phyloP scores from a whole-genome alignment of 1,140 invertebrate genomes.

The Daktulosphaira vitifoliae region DNA sequence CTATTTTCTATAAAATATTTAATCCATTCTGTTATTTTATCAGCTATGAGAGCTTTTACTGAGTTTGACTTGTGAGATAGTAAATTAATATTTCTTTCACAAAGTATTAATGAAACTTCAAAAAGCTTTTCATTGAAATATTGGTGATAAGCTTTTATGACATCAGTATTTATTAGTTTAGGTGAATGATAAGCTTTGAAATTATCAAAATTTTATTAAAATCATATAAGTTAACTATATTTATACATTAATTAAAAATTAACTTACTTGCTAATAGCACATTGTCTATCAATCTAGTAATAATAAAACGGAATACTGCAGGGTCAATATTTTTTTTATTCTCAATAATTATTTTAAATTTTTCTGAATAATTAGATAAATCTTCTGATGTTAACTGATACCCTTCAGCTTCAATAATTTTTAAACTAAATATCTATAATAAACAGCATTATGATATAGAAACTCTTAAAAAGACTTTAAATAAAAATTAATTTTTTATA shows the following conservation, averaged over 20 bases:
- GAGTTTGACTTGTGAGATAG: conserved; percentile 12
- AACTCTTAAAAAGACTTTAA: too few relatives aligned
- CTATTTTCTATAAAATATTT: conserved; percentile 25
- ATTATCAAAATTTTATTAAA: neutral
- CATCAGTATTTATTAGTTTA: neutral
- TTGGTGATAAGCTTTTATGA: conserved; percentile 18
- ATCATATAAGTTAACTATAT: neutral
- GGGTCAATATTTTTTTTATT: conserved; percentile 5
- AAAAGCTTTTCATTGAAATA: conserved; percentile 1
- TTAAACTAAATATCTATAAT: conserved; percentile 17
- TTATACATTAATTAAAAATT: neutral
- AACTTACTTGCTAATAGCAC: conserved; percentile 13
- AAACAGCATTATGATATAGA: neutral
- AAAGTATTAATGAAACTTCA: conserved; percentile 11
- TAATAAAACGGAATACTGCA: neutral
- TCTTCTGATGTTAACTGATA: neutral
- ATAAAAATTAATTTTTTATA: too few relatives aligned
- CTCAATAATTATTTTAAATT: conserved; percentile 10
- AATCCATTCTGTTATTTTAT: conserved; percentile 21
- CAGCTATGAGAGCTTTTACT: neutral
- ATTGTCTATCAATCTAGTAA: conserved; percentile 1
- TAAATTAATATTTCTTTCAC: conserved; percentile 18
- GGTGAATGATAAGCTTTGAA: conserved; percentile 2
- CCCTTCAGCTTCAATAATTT: conserved; percentile 2
- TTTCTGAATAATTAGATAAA: conserved; percentile 4